Conservation (phyloP, 2,797 vertebrate species). For the Tapera naevia region DNA sequence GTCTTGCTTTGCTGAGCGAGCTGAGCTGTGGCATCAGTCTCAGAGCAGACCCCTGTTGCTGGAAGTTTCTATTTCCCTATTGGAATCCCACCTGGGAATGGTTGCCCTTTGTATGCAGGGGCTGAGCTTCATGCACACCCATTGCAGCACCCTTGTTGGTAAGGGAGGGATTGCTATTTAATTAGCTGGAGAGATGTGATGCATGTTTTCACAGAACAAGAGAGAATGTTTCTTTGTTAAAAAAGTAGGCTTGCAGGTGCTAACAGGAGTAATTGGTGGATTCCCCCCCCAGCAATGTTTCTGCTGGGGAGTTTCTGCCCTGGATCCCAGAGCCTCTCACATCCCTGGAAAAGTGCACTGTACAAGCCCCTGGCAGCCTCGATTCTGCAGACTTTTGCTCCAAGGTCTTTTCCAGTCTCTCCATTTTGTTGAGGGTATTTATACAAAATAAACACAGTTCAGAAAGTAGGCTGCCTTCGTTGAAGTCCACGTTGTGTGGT, state of each 20-base stretch:
- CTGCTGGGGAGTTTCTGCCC: constrained; percentile 10
- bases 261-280: constrained; percentile 39
- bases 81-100: neutral
- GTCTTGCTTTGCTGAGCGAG: fast-evolving
- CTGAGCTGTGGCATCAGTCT: neutral
- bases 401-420: neutral
- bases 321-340: neutral
- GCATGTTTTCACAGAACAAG: neutral
- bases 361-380: neutral
- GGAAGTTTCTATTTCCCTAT: neutral
- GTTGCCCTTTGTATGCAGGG: neutral
- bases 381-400: neutral
- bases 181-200: neutral
- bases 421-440: neutral
- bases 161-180: neutral
- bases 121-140: neutral
- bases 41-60: neutral
- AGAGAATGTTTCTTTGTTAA: constrained; percentile 41
- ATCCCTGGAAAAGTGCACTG: neutral
- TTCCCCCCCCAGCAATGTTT: neutral
- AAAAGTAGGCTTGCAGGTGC: constrained; percentile 32
- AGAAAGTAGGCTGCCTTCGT: neutral
- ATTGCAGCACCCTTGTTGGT: neutral
- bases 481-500: neutral
- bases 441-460: neutral